Percentiles rank a stretch among this genome's conserved stretches.
Evolutionary conservation across 1,140 invertebrate species (phyloP).

Genomic region (Drosophila tsacasi): DNA sequence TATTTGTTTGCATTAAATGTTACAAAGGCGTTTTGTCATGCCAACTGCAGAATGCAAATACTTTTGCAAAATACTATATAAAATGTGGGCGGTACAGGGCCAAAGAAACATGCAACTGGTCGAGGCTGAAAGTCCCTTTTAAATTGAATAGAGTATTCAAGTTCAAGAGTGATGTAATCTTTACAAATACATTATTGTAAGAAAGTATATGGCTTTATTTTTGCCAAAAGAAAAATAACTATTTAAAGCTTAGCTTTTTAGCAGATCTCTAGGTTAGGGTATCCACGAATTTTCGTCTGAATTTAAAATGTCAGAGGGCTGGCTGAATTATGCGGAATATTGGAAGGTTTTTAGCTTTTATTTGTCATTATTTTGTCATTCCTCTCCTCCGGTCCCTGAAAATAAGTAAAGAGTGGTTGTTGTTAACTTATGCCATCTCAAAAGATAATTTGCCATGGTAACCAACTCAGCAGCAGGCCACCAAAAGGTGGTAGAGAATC

Average conservation of each 20-base stretch:
- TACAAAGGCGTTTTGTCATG: constrained; percentile 48
- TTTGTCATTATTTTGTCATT: constrained; percentile 55
- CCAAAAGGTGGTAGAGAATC: constrained; percentile 48
- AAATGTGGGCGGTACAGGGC: background rate
- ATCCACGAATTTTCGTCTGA: constrained; percentile 18
- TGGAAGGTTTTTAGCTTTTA: constrained; percentile 60
- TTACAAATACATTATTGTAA: background rate
- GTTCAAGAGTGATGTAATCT: background rate
- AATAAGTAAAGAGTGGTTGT: constrained; percentile 61
- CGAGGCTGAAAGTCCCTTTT: constrained; percentile 16
- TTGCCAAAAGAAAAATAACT: background rate
- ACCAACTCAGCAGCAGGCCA: constrained; percentile 68
- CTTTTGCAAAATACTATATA: constrained; percentile 32
- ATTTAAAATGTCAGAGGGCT: constrained; percentile 18
- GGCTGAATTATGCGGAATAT: constrained; percentile 45
- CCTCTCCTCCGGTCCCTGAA: constrained; percentile 20
- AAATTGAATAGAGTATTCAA: background rate
- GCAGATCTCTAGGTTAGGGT: constrained; percentile 3
- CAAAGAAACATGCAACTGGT: background rate
- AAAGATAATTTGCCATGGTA: constrained; percentile 79
- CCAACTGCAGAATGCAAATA: constrained; percentile 54
- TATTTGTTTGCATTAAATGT: constrained; percentile 44
- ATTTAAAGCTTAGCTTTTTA: background rate
- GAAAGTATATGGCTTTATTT: background rate
- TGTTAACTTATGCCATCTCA: constrained; percentile 80